Base-by-base conservation (phyloP, 2,797 vertebrate genomes). In the Melanotaenia pygmaea region DNA sequence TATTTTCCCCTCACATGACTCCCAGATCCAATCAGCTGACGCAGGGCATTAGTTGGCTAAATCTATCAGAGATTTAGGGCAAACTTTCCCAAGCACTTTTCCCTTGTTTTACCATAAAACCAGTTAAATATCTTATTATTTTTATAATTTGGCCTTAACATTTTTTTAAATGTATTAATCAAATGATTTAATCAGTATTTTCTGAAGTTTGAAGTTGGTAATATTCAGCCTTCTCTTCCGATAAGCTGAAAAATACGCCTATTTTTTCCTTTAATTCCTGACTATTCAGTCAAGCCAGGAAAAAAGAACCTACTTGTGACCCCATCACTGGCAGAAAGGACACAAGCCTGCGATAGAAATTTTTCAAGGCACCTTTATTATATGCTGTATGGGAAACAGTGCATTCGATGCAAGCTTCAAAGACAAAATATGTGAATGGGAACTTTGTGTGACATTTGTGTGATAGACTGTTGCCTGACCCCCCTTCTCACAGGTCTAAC, bases 141-240 rank as follows among this genome's bases (percentile, higher is more conserved):
- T 50, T 50, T n/a, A 2, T 50, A 7, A 47, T 20, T 47, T 7
- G 18, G 10, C 20, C 3, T 20, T 47, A 47, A 47, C 4, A 43
- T 43, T 18, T 43, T 18, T 5, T 18, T 14, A 14, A 43, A 43
- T 18, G 18, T 47, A n/a, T 47, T 20, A 47, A 47, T 47, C 38
- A 40, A 18, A 45, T 43, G 14, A 16, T 16, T 43, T 16, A 18
- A 43, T 16, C 13, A 18, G 40, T 14, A 43, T 16, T 43, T 43
- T 45, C 43, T 47, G 45, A 47, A 20, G 20, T 47, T 47, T 8
- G n/a, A n/a, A 3, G 24, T 64, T 9, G 8, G 24, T 65, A 59
- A 69, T 87, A 87, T 40, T 85, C 82, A 70, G 86, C 77, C 66
- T 75, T 54, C 70, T 80, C 62, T 59, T 57, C 58, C 40, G 18